These are phyloP conservation scores for Iguana delicatissima DNA, from an alignment of 2,797 vertebrate genomes.

Conservation along the genomic window DNA sequence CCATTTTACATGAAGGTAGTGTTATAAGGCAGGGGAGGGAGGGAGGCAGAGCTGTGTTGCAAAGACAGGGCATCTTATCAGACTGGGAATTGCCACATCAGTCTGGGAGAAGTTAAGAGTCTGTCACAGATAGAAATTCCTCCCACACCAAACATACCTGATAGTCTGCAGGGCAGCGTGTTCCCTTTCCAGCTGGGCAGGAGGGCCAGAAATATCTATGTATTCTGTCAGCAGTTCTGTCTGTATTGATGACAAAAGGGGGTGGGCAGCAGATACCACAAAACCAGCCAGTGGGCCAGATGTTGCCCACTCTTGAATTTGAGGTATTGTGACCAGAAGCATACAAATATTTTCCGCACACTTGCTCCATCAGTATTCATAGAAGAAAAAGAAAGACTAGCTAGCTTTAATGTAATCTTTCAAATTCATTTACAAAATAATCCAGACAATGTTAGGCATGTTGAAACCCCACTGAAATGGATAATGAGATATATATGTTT, in stretches of 20 bases:
- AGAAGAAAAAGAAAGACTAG: neutral
- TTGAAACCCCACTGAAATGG: neutral
- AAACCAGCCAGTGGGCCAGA: neutral
- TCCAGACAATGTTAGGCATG: neutral
- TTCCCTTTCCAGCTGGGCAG: neutral
- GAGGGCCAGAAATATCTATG: neutral
- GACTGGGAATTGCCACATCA: no score
- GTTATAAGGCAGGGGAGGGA: no score
- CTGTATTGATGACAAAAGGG: neutral
- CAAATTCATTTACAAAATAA: neutral
- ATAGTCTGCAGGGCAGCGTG: neutral
- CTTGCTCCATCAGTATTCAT: conserved; percentile 18
- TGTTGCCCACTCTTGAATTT: neutral
- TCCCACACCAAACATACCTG: neutral
- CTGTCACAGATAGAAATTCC: no score
- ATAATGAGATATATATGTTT: neutral
- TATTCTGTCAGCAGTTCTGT: neutral
- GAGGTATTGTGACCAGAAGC: neutral
- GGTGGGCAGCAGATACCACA: no score
- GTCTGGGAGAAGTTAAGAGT: no score
- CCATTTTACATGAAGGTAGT: no score
- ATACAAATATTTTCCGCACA: neutral
- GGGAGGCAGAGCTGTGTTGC: no score
- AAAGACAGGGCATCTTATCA: no score
- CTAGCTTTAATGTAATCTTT: neutral